Evolutionary conservation across 2,113 vertebrate species (phyloP).

Genomic region (Spea multiplicata): DNA sequence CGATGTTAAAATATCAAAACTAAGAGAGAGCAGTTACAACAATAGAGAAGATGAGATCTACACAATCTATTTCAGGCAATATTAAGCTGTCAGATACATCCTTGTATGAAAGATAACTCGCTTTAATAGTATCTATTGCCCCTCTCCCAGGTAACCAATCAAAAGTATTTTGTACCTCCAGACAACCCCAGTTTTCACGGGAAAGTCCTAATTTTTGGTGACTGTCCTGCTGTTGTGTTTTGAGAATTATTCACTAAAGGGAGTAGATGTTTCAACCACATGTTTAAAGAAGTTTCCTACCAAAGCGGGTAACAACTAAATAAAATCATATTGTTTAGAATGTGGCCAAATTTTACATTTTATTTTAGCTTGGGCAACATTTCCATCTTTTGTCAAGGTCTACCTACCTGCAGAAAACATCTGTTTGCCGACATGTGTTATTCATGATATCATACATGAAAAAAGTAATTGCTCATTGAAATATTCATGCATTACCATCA

Average conservation of each 20-base stretch:
- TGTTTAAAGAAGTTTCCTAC: too few species aligned
- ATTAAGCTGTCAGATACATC: neutral
- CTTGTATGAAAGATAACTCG: neutral
- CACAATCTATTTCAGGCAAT: slow-evolving; percentile 1
- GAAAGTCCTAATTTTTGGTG: too few species aligned
- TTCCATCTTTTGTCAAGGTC: neutral
- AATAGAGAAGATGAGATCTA: slow-evolving; percentile 7
- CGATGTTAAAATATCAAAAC: slow-evolving; percentile 14
- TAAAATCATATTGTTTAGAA: neutral
- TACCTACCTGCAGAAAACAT: slow-evolving; percentile 48
- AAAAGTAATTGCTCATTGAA: slow-evolving; percentile 57
- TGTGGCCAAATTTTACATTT: neutral
- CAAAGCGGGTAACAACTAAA: too few species aligned
- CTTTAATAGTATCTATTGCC: neutral
- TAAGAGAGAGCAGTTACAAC: neutral
- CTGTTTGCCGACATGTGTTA: slow-evolving; percentile 46
- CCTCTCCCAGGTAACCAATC: neutral
- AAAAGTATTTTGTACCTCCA: neutral
- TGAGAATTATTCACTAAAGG: too few species aligned
- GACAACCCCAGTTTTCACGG: too few species aligned
- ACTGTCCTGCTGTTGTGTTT: too few species aligned
- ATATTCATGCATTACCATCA: slow-evolving; percentile 58
- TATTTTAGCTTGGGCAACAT: neutral
- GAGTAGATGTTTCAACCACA: too few species aligned
- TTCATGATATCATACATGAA: slow-evolving; percentile 46